A percentile compares a stretch with the other conserved stretches of the same genome.
phyloP scores from a whole-genome alignment of 2,797 vertebrate species.

The Botia kubotai region DNA sequence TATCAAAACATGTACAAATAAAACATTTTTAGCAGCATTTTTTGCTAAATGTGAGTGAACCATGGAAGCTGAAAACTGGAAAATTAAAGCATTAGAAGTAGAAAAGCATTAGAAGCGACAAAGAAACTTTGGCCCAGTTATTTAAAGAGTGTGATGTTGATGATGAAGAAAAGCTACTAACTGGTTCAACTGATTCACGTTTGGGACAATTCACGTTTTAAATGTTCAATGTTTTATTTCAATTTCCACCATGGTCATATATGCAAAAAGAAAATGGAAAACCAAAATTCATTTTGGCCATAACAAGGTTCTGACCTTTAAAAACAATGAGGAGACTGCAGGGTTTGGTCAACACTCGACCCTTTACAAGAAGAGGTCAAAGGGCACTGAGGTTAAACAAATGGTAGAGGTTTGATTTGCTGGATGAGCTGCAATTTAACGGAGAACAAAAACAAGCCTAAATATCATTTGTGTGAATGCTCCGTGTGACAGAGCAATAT shows the following conservation, averaged over 20 bases:
- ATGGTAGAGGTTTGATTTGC: conserved; percentile 30
- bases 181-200: neutral
- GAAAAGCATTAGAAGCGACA: conserved; percentile 6
- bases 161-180: neutral
- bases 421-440: conserved; percentile 17
- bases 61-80: neutral
- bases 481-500: conserved; percentile 31
- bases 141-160: neutral
- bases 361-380: conserved; percentile 16
- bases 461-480: conserved; percentile 47
- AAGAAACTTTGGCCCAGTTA: neutral
- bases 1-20: neutral
- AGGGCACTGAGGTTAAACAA: conserved; percentile 8
- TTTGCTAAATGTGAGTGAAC: neutral
- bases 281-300: neutral
- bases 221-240: neutral
- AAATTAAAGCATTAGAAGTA: neutral
- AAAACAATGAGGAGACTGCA: neutral
- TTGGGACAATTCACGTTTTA: neutral
- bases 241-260: neutral
- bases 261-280: neutral
- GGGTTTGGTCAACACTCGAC: conserved; percentile 19
- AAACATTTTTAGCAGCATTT: conserved; percentile 17
- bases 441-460: conserved; percentile 14
- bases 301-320: conserved; percentile 38